Base-by-base conservation (phyloP, 2,113 vertebrate species). In the Myotis yumanensis region DNA sequence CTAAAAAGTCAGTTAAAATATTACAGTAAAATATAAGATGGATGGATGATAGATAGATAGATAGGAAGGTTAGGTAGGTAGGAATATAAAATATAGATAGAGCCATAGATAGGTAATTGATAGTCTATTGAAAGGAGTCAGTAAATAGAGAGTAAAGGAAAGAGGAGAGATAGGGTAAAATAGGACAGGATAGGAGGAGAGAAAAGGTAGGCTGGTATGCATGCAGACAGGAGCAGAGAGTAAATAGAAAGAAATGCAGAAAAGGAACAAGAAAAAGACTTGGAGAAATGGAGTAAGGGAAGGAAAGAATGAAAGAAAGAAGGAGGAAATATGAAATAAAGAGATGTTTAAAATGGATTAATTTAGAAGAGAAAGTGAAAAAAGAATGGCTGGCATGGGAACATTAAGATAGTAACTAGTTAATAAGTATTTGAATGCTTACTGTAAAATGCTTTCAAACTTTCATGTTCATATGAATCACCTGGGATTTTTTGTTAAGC, bases 371-470 rank as follows among this genome's bases (percentile, higher is more conserved):
- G 51, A 77, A 89, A 37, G 57, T 43, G 28, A 71, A 87, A 77
- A 68, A 8, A 62, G 22, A 93, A 90, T 79, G 32, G 7, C 30
- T 82, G 43, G 0, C 10, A n/a, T 73, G 22, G 25, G 48, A 89
- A 71, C 16, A 20, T 89, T 54, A 86, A 80, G 25, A 48, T 92
- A 52, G 40, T 92, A 52, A 71, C n/a, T 89, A 76, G 14, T 90
- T 83, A 86, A 85, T 93, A 30, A 69, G 25, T 90, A 88, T 93
- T 81, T 46, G 37, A 86, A 90, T 93, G 23, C 20, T 57, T 43
- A 40, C 23, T 75, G 1, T 82, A 71, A 82, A 92, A 57, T 82
- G 40, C 43, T 77, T 92, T 89, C 43, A 69, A 59, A 92, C 23
- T 95, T 93, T 54, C 81, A 48, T 69, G 3, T 81, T 89, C 35